Evolutionary conservation across 2,797 vertebrate genomes (phyloP).

Genomic region (Malurus leucopterus): DNA sequence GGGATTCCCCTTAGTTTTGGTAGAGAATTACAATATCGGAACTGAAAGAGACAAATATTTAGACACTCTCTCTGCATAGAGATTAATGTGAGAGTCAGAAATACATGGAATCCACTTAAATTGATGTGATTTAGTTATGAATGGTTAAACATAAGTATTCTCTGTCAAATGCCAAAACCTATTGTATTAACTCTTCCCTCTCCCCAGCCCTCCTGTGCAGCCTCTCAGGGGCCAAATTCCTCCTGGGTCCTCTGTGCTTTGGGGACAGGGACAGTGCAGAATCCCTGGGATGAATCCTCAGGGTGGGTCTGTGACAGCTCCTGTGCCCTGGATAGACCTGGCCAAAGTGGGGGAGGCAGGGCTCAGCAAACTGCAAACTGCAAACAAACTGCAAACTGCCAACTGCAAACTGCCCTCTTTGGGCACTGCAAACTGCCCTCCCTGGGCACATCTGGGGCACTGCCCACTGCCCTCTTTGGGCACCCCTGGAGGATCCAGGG

Average conservation of each 20-base stretch:
- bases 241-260: accelerated
- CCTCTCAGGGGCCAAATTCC: neutral
- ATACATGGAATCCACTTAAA: conserved; percentile 41
- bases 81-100: conserved; percentile 42
- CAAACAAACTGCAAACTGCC: too few species aligned
- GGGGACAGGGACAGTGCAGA: neutral
- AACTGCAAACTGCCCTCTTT: neutral
- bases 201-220: neutral
- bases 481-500: neutral
- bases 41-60: conserved; percentile 41
- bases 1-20: conserved; percentile 26
- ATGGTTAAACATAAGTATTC: conserved; percentile 46
- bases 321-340: neutral
- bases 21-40: conserved; percentile 25
- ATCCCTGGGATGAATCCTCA: accelerated
- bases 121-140: conserved; percentile 42
- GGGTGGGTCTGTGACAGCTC: neutral
- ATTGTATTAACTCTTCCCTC: conserved; percentile 29
- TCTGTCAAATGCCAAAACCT: conserved; percentile 55
- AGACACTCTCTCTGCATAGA: conserved; percentile 25
- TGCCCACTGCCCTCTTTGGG: neutral
- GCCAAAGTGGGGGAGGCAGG: accelerated
- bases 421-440: too few species aligned
- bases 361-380: too few species aligned
- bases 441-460: too few species aligned